Evolutionary conservation across 2,113 vertebrate species (phyloP).

Genomic region (Emydocephalus ijimae): DNA sequence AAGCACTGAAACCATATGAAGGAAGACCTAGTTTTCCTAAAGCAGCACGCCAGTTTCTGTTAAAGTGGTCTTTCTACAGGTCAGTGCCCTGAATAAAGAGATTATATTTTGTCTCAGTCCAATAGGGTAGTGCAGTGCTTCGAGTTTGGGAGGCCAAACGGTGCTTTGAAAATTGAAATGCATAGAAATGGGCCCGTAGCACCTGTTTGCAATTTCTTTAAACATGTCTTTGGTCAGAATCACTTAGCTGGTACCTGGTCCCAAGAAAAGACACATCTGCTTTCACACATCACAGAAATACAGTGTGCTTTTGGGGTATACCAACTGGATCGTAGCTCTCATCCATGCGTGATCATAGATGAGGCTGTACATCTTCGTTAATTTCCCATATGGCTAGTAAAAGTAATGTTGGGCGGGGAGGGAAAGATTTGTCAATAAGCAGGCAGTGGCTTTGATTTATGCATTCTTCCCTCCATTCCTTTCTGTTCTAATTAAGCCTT

Average conservation of each 20-base stretch:
- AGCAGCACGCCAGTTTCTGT: conserved; percentile 78
- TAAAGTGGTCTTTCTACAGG: conserved; percentile 86
- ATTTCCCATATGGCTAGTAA: not conserved
- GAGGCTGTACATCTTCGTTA: not conserved
- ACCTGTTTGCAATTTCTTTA: not conserved
- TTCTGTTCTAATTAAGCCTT: not conserved
- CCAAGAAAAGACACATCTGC: not conserved
- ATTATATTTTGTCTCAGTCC: not conserved
- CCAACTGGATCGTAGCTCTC: not conserved
- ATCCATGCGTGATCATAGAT: not conserved
- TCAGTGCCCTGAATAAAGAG: conserved; percentile 43
- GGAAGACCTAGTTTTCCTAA: conserved; percentile 82
- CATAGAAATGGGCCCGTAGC: not conserved
- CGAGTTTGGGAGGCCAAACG: not conserved
- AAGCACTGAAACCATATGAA: conserved; percentile 79
- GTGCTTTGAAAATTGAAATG: not conserved
- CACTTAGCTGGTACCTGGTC: not conserved
- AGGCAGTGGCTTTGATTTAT: not conserved
- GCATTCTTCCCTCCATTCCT: not conserved
- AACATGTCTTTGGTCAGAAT: not conserved
- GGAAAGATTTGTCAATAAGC: not conserved
- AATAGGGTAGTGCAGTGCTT: not conserved
- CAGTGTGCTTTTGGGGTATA: not conserved
- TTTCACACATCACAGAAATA: not conserved
- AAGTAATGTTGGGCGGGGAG: not conserved